Conservation (phyloP, 2,113 vertebrate species). For the Conger conger region DNA sequence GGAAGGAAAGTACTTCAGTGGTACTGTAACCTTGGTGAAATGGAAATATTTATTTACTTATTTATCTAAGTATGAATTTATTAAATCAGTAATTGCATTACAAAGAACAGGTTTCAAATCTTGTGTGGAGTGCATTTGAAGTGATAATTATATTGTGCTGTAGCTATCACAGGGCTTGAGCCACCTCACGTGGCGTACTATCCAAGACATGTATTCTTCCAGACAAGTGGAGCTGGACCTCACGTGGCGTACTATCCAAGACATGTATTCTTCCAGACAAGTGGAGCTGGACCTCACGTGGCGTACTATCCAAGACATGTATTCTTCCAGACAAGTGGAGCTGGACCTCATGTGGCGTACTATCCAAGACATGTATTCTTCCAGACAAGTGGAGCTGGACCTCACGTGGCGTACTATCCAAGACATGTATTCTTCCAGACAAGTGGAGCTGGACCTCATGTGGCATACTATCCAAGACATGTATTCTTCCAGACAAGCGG, state of each 20-base stretch:
- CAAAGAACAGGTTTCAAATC: neutral
- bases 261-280: neutral
- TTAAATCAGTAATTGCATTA: neutral
- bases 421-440: neutral
- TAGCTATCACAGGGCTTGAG: neutral
- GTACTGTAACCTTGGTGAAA: neutral
- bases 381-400: neutral
- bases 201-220: neutral
- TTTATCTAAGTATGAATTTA: neutral
- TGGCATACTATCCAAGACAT: neutral
- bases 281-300: neutral
- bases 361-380: neutral
- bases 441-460: neutral
- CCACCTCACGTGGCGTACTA: neutral
- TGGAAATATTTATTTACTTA: neutral
- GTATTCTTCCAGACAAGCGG: neutral
- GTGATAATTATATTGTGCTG: neutral
- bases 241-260: neutral
- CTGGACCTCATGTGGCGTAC: neutral
- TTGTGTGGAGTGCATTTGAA: neutral
- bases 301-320: neutral
- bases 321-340: neutral
- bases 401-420: neutral
- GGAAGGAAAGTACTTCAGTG: neutral
- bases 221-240: neutral